A percentile compares a stretch with the other conserved stretches of the same genome.
Evolutionary conservation across 1,140 invertebrate genomes (phyloP).

Genomic region (Papilio polyxenes): DNA sequence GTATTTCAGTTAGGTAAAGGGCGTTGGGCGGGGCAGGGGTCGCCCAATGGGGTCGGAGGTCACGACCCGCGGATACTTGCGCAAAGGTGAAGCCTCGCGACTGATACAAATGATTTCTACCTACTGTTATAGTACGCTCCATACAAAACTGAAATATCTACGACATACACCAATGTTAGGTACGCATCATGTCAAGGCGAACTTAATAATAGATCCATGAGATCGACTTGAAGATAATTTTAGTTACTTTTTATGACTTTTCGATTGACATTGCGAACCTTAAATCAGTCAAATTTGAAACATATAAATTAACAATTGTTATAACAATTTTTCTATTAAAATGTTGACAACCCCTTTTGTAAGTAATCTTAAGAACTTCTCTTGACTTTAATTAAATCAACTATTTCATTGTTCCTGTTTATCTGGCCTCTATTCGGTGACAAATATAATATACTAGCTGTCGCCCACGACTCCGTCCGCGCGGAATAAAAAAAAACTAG

Average conservation of each 20-base stretch:
- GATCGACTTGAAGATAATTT: neutral
- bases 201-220: neutral
- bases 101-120: conserved; percentile 59
- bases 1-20: conserved; percentile 52
- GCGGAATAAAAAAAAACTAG: too few species aligned
- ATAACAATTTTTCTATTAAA: too few species aligned
- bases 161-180: neutral
- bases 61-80: conserved; percentile 64
- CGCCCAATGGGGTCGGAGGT: conserved; percentile 74
- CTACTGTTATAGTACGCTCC: conserved; percentile 46
- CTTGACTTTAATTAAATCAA: too few species aligned
- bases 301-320: too few species aligned
- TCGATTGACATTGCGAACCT: neutral
- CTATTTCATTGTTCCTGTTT: too few species aligned
- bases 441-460: too few species aligned
- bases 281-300: neutral
- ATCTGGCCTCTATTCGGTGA: too few species aligned
- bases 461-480: too few species aligned
- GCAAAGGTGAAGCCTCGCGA: conserved; percentile 13
- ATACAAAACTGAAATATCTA: neutral
- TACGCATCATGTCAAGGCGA: neutral
- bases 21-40: conserved; percentile 65
- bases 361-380: too few species aligned
- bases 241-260: neutral
- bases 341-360: too few species aligned